Evolutionary conservation across 2,888 invertebrate species (phyloP), one percentile per base, ranked within the genome.

Genomic region (Conus canariensis): DNA sequence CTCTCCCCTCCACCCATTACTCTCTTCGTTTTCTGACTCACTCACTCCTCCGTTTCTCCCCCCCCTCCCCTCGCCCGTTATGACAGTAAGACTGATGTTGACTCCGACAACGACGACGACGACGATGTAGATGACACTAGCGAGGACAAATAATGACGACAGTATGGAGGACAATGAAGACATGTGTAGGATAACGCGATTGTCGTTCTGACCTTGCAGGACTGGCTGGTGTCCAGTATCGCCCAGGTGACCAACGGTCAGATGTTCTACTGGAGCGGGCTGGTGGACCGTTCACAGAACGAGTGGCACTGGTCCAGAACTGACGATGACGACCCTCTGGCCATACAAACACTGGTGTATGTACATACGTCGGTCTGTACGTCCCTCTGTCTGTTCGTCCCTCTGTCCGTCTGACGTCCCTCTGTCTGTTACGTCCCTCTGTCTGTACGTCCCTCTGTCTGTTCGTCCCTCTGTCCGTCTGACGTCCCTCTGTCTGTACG

Each of bases 291-390:
- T 9, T 85, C 83, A 8, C 58, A 22, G 58, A 59, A 85, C 83
- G 83, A 85, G 9, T 85, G 83, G 83, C 83, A 85, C 83, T 85
- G 83, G 83, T 9, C 58, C 8, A 59, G 59, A 8, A 22, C 58
- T 7, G 3, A 85, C 5, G 83, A 85, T 22, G 83, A 85, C 22
- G 58, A 58, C 16, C 58, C 58, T n/a, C 56, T n/a, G 9, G 12
- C 56, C 22, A n/a, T 9, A 6, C 58, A 58, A 58, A 85, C 10
- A 56, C 83, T 85, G 30, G 16, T 85, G 83, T 85, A 25, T 19
- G 22, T 70, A 7, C 19, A 19, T 70, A 14, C 3, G 82, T 82
- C 56, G 0, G 10, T 30, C 56, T 82, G 56, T 82, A 0, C 45
- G 56, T 82, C 60, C 59, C 12, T 86, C 59, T 85, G 45, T 85